phyloP scores from a whole-genome alignment of 2,113 vertebrate species.

The Salvelinus namaycush region DNA sequence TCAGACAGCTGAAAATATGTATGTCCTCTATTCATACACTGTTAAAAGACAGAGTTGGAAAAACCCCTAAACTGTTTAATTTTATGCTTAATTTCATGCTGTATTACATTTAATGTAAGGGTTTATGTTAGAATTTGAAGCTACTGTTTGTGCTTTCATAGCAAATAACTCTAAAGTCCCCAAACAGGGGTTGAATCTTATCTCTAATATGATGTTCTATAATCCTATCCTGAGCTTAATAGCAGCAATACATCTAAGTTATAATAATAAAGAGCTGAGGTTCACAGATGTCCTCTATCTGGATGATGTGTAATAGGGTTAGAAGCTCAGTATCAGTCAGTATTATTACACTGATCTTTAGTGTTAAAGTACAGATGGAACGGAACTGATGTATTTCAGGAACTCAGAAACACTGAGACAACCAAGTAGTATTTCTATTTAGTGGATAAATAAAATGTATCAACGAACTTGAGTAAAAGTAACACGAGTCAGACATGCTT shows the following conservation, averaged over 20 bases:
- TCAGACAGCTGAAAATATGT: background rate
- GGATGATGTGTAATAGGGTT: slow-evolving; percentile 36
- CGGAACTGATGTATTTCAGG: background rate
- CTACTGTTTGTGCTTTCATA: background rate
- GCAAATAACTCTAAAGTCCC: background rate
- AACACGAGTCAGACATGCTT: background rate
- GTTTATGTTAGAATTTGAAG: background rate
- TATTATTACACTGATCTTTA: background rate
- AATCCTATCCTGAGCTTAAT: slow-evolving; percentile 11
- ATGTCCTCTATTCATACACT: background rate
- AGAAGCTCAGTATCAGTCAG: slow-evolving; percentile 29
- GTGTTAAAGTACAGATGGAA: background rate
- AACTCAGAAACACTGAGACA: no score
- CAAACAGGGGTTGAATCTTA: background rate
- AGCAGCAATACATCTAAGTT: slow-evolving; percentile 34
- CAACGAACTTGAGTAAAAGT: background rate
- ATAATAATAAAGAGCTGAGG: slow-evolving; percentile 23
- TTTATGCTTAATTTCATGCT: background rate
- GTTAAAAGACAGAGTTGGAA: background rate
- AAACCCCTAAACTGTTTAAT: background rate
- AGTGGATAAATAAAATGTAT: background rate
- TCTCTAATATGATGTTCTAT: background rate
- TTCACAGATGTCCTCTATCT: slow-evolving; percentile 44
- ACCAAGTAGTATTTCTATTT: no score
- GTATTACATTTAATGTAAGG: background rate